Evolutionary conservation across 2,113 vertebrate species (phyloP), one percentile per base, ranked within the genome.

Genomic region (Porphyrio hochstetteri): DNA sequence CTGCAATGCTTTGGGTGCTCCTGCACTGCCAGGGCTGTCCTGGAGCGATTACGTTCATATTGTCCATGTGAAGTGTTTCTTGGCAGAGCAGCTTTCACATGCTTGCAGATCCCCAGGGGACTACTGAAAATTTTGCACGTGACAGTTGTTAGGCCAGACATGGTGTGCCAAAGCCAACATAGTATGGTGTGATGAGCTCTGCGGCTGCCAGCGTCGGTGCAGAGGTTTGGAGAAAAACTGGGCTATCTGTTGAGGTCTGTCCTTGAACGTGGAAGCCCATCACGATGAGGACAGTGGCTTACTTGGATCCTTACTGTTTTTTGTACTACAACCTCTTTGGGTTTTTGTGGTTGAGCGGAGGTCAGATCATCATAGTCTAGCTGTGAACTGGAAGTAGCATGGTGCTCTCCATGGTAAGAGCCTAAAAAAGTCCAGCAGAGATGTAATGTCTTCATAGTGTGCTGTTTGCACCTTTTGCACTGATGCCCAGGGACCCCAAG

Each of bases 41-140:
- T 50, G 50, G 13, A 17, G 4, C 0, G 0, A 14, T 24, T 35
- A 0, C 0, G 2, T 90, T 81, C 71, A n/a, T 24, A 19, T 18
- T 18, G 42, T 63, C 42, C 60, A 3, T 0, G 0, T 70, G 68
- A 31, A 69, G 25, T 36, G 20, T 75, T 82, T 21, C 1, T 7
- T 59, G 44, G 46, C 40, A 40, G 13, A 36, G 72, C 5, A 17
- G 25, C 55, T 71, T 84, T 25, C 42, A 60, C 38, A n/a, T 36
- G 75, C 40, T 56, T 19, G 13, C 36, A 74, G 4, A 74, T 77
- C 31, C 55, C 56, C 64, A 24, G 16, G 38, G 33, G 27, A 38
- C 29, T 18, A 0, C 0, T 46, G 72, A 46, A 78, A 29, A 24
- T 36, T 50, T 50, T 29, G 50, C 31, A 44, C 0, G 0, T 40